Percentiles rank a stretch among this genome's conserved stretches.
phyloP scores from a whole-genome alignment of 2,113 vertebrate genomes.

The Leucosticte australis region DNA sequence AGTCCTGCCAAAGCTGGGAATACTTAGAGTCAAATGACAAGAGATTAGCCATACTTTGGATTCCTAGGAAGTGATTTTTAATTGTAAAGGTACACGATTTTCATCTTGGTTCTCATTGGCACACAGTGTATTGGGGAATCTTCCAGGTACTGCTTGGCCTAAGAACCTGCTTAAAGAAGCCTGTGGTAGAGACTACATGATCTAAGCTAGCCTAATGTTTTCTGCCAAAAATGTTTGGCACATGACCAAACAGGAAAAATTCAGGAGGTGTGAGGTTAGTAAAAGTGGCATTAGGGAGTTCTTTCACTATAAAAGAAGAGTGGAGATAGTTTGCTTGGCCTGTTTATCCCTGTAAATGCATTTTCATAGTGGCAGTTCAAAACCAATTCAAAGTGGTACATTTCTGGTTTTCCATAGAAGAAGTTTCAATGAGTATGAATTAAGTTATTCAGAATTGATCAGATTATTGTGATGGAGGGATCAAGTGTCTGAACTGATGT shows the following conservation, averaged over 20 bases:
- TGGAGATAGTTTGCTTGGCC: not conserved
- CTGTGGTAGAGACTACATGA: not conserved
- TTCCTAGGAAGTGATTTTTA: not conserved
- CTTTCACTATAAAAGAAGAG: not conserved
- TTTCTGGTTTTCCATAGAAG: not conserved
- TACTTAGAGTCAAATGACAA: not conserved
- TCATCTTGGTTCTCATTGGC: not conserved
- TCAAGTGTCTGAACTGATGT: not conserved
- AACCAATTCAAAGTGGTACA: not conserved
- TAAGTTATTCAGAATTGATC: not conserved
- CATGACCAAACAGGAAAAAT: not conserved
- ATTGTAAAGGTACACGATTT: not conserved
- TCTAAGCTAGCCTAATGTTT: not conserved
- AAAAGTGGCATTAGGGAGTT: not conserved
- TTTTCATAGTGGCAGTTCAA: not conserved
- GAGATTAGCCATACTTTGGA: not conserved
- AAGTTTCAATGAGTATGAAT: not conserved
- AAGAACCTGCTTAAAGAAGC: not conserved
- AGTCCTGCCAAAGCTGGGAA: not conserved
- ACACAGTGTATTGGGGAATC: not conserved
- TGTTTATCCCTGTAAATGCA: accelerated
- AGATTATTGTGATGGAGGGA: not conserved
- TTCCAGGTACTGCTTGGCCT: not conserved
- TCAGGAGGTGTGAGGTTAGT: not conserved
- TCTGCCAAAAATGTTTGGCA: not conserved